Evolutionary conservation across 2,888 invertebrate species (phyloP), one percentile per base, ranked within the genome.

Genomic region (Ischnus inquisitorius): DNA sequence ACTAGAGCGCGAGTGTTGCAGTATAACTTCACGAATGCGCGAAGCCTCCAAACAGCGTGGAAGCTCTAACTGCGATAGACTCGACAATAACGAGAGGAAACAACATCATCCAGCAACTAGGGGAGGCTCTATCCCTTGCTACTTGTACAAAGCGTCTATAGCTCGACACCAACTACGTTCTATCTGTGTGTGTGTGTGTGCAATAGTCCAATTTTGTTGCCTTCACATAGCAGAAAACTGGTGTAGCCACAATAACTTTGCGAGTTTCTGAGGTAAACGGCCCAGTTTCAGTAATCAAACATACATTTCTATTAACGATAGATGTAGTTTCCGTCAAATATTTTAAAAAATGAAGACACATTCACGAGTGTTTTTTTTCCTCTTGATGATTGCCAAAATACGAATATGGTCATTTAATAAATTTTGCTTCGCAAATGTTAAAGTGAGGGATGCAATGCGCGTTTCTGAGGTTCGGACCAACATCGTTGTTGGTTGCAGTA

Each of bases 81-180:
- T 88, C 79, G 89, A 88, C 91, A 89, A 90, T 90, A 90, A 91
- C 91, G 89, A 87, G 89, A 85, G 88, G 88, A 87, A 89, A 89
- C 88, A 90, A 90, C 90, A 88, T 90, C 87, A 90, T 90, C 87
- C 85, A 14, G 69, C 87, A 88, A 89, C 89, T 90, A 90, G 89
- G 85, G 89, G 87, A 88, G 87, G 90, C 89, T 86, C 88, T 89
- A 90, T 88, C 89, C 83, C 88, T 89, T 88, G 85, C 78, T 87
- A 87, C 87, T n/a, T 10, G 10, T 64, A 3, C 10, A 64, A n/a
- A 34, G 6, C 34, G 39, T 34, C 16, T 19, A 34, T 39, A 16
- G 39, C 10, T 19, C 64, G 19, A 48, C 34, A 14, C 19, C 41
- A 39, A 46, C 62, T 46, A 48, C 43, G 2, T 43, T 54, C 67